phyloP scores from a whole-genome alignment of 2,113 vertebrate species.

The Loxodonta africana region DNA sequence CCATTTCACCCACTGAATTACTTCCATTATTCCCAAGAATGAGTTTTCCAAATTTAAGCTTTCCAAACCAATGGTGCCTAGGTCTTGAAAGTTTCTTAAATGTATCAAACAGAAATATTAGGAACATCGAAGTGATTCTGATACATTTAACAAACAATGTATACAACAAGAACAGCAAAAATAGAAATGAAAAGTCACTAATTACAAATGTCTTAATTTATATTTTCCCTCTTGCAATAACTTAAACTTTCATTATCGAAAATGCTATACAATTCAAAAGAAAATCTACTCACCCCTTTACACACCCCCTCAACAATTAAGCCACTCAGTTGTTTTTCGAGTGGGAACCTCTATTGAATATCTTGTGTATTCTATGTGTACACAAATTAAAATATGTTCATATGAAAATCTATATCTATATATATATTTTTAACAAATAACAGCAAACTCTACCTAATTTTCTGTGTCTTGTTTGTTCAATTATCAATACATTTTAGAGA shows the following conservation, averaged over 20 bases:
- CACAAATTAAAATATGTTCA: background rate
- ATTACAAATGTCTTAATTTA: background rate
- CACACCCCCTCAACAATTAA: background rate
- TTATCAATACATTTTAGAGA: background rate
- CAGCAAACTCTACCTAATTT: background rate
- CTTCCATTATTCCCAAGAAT: conserved; percentile 10
- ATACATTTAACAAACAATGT: background rate
- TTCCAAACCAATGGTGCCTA: conserved; percentile 1
- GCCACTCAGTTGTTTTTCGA: background rate
- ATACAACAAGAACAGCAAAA: background rate
- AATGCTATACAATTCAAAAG: background rate
- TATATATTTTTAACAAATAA: background rate
- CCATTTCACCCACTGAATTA: background rate
- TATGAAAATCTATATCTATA: background rate
- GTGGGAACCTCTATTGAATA: rapidly evolving
- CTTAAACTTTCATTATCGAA: too few relatives aligned
- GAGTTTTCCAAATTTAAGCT: background rate
- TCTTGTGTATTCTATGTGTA: background rate
- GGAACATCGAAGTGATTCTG: background rate
- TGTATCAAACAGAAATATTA: background rate
- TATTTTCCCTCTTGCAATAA: background rate
- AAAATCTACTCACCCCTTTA: background rate
- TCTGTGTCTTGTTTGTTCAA: background rate
- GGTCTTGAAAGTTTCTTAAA: background rate
- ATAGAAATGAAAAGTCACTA: background rate